Percentiles rank a stretch among this genome's conserved stretches.
Evolutionary conservation across 2,113 vertebrate genomes (phyloP).

Genomic region (Microcebus jonahi): DNA sequence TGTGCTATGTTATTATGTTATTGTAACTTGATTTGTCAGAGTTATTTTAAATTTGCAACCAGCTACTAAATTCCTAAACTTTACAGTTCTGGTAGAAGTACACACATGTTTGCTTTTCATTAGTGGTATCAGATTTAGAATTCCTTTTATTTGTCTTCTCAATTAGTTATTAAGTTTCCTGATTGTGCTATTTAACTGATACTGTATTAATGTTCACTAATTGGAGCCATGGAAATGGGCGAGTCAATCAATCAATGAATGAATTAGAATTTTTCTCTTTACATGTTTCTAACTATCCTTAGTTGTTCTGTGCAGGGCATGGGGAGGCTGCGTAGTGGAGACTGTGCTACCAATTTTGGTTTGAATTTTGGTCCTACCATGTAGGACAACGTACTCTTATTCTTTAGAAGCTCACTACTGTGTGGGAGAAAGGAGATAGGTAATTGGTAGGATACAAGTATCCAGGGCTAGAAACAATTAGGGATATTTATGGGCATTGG

Average conservation of each 20-base stretch:
- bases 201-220: slow-evolving; percentile 82
- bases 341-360: background rate
- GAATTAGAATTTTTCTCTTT: slow-evolving; percentile 68
- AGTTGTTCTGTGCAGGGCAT: background rate
- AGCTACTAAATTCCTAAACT: background rate
- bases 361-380: background rate
- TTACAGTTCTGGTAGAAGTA: background rate
- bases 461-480: background rate
- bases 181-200: slow-evolving; percentile 74
- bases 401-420: background rate
- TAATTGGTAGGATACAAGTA: background rate
- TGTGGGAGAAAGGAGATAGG: background rate
- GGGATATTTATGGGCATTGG: background rate
- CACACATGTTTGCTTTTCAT: background rate
- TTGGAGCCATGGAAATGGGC: slow-evolving; percentile 81
- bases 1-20: background rate
- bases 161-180: slow-evolving; percentile 78
- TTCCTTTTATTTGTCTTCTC: slow-evolving; percentile 19
- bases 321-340: background rate
- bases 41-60: background rate
- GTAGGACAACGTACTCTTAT: background rate
- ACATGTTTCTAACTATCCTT: background rate
- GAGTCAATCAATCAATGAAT: slow-evolving; percentile 79
- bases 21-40: background rate
- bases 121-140: slow-evolving; percentile 68